Base-by-base conservation (phyloP, 2,888 invertebrate species). In the Drosophila meridionalis region DNA sequence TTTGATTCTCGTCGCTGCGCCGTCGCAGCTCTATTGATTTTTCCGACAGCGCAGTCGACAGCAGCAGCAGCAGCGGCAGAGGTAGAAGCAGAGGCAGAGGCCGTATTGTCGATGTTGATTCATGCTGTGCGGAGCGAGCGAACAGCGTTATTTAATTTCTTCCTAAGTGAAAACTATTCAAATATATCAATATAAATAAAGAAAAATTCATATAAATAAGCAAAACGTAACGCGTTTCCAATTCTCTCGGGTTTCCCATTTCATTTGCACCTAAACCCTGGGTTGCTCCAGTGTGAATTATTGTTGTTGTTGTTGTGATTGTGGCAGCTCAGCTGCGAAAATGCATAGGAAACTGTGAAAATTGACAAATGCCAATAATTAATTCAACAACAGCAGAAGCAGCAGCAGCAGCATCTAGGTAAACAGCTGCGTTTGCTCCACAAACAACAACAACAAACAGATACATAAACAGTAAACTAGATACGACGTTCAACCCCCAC, bases 11-110 rank as follows among this genome's bases (percentile, higher is more conserved):
- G 52, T 28, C 63, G 75, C 72, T 81, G 85, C 85, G 85, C 87
- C 72, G 82, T 73, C 89, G 85, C 89, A 68, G 68, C 56, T 71
- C 68, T 89, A 85, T 85, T 89, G 85, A 85, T 85, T 85, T 83
- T 80, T 80, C 66, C 45, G 61, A 30, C 80, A 72, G 68, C 63
- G 59, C 68, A 52, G 76, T 62, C 63, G 45, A 40, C 50, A 59
- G 52, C 45, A 48, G 53, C 73, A 66, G 62, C 20, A 57, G 38
- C 48, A 59, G 38, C 34, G 30, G 26, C 40, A 57, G 45, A 11
- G 34, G 36, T 32, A 61, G 56, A 40, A 48, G 74, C 59, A 50
- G 70, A 20, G 57, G 45, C 53, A 66, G 63, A 52, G 52, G 52
- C 52, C 52, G 80, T 71, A 58, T 83, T 83, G 71, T 83, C 66